phyloP scores from a whole-genome alignment of 2,113 vertebrate genomes.

The Athene noctua region DNA sequence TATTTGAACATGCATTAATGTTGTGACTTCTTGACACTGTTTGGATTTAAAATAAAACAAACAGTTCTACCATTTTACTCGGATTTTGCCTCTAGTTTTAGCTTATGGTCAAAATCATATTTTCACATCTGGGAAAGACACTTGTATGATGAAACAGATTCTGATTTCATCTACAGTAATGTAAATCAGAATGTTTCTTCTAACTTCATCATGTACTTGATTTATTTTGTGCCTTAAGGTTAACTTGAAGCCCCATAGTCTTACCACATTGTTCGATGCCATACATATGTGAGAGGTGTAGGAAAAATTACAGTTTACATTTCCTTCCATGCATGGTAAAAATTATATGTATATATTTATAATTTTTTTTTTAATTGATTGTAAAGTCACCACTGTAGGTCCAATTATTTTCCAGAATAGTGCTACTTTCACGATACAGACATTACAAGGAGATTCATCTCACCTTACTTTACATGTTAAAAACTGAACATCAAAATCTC shows the following conservation, averaged over 20 bases:
- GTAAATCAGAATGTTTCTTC: not conserved
- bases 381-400: not conserved
- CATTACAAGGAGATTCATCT: not conserved
- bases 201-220: not conserved
- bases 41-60: not conserved
- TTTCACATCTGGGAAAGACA: not conserved
- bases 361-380: not conserved
- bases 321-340: accelerated
- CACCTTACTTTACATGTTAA: not conserved
- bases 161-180: not conserved
- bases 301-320: not conserved
- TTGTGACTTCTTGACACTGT: not conserved
- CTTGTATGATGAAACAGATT: not conserved
- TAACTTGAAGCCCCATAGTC: not conserved
- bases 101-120: not conserved
- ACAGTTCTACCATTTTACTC: not conserved
- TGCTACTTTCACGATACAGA: not conserved
- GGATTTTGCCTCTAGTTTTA: not conserved
- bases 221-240: not conserved
- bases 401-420: not conserved
- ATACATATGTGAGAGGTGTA: not conserved
- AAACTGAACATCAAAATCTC: not conserved
- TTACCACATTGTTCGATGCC: not conserved
- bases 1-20: not conserved
- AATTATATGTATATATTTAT: too few species aligned